Base-by-base conservation (phyloP, 1,140 invertebrate genomes). In the Sminthurides bifidus region DNA sequence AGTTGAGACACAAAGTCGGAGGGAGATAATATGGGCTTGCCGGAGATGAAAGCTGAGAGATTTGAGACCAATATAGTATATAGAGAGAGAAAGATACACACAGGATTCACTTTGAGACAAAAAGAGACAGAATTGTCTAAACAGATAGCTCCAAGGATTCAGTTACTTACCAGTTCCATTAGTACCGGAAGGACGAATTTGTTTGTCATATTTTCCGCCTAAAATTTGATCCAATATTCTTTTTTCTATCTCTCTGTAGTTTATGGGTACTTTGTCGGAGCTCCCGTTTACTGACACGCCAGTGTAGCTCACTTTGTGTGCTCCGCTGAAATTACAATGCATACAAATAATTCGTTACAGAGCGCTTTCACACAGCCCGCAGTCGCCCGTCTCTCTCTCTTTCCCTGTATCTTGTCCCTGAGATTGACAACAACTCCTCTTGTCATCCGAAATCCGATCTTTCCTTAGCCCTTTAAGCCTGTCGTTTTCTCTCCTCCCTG, bases 141-240 rank as follows among this genome's bases (percentile, higher is more conserved):
- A 23, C 14, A 19, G 23, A 15, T 6, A 45, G 15, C 19, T 14
- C 41, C 17, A 33, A 50, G 30, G 33, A 54, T 33, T 37, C 17
- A 46, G 30, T n/a, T 35, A 75, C 81, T 80, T 76, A 89, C 87
- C 88, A 80, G 87, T 90, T 68, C 84, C 86, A 71, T 92, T 92
- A 71, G 88, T 82, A 62, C 89, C 90, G 52, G 87, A 89, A 40
- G 89, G 89, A 70, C 89, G 75, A 69, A 94, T 94, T 65, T 89
- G 76, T 58, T 87, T 87, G 75, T 94, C 90, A 79, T 93, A 93
- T 61, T 83, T 79, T 61, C 85, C 84, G 60, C 88, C 87, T 64
- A 94, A 78, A 71, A 93, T 92, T 73, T 85, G 81, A 74, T 94
- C 90, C 72, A 94, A 75, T 66, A 93, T 87, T 73, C 89, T 82